Evolutionary conservation across 2,888 invertebrate genomes (phyloP).

Genomic region (Agrotis clavis): DNA sequence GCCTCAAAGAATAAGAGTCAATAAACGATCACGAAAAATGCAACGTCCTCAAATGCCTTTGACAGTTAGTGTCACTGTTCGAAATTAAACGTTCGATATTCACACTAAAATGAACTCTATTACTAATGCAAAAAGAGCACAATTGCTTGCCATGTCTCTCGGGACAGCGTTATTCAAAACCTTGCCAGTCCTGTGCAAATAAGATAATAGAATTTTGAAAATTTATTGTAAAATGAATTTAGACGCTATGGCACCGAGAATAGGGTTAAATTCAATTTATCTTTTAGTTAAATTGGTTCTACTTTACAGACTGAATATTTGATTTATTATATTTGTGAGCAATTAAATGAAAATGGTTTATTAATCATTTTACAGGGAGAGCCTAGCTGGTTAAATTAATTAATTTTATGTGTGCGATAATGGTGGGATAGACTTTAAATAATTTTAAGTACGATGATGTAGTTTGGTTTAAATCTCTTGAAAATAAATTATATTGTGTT

Average conservation of each 20-base stretch:
- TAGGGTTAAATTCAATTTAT: constrained; percentile 48
- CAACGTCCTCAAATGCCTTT: constrained; percentile 72
- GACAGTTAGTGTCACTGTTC: constrained; percentile 72
- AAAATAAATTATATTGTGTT: too few relatives aligned
- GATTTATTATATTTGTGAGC: constrained; percentile 62
- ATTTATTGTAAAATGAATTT: constrained; percentile 52
- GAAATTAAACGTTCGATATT: constrained; percentile 60
- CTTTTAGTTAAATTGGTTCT: constrained; percentile 44
- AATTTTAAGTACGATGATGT: not conserved
- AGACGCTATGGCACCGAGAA: constrained; percentile 31
- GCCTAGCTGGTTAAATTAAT: constrained; percentile 43
- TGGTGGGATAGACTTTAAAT: constrained; percentile 13
- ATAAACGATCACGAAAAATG: constrained; percentile 52
- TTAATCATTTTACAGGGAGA: constrained; percentile 47
- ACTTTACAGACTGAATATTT: constrained; percentile 45
- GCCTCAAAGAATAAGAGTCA: constrained; percentile 36
- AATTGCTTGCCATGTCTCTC: constrained; percentile 35
- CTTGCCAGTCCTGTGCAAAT: constrained; percentile 73
- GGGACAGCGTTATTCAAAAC: constrained; percentile 72
- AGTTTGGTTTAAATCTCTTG: too few relatives aligned
- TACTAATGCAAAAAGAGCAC: not conserved
- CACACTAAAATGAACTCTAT: constrained; percentile 46
- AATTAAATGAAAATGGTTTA: constrained; percentile 54
- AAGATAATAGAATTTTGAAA: constrained; percentile 78
- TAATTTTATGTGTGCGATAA: constrained; percentile 38